A percentile compares a stretch with the other conserved stretches of the same genome.
Evolutionary conservation across 2,113 vertebrate species (phyloP).

Genomic region (Erythrolamprus reginae): DNA sequence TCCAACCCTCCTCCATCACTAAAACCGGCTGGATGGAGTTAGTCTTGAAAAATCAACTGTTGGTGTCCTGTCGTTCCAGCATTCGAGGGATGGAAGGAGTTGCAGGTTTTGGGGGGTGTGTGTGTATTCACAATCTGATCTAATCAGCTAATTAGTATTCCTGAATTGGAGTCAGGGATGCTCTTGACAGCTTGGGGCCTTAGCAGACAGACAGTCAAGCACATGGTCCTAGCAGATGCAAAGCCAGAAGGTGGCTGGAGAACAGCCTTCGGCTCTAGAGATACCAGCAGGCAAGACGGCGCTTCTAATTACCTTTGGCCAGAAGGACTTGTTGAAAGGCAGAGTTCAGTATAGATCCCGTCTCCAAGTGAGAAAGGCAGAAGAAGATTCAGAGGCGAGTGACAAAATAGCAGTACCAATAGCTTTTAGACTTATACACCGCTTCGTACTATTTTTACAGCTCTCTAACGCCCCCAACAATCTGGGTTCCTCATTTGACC

Average conservation of each 20-base stretch:
- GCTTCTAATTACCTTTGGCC: neutral
- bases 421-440: too few relatives aligned
- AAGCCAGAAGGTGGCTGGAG: neutral
- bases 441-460: too few relatives aligned
- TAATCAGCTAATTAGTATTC: constrained; percentile 5
- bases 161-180: neutral
- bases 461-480: too few relatives aligned
- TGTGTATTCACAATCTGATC: neutral
- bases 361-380: neutral
- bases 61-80: neutral
- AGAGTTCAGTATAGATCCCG: neutral
- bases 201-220: neutral
- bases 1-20: neutral
- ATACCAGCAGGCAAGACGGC: neutral
- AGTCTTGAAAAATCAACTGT: too few relatives aligned
- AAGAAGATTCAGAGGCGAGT: neutral
- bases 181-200: rapidly evolving
- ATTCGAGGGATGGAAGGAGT: neutral
- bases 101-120: neutral
- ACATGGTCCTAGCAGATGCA: neutral
- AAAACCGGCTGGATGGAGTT: neutral
- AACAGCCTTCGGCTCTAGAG: neutral
- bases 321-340: neutral
- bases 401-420: too few relatives aligned
- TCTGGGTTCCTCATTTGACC: too few relatives aligned